These are phyloP conservation scores for Pachycephala philippinensis DNA, from an alignment of 2,113 vertebrate species.

Conservation along the genomic window DNA sequence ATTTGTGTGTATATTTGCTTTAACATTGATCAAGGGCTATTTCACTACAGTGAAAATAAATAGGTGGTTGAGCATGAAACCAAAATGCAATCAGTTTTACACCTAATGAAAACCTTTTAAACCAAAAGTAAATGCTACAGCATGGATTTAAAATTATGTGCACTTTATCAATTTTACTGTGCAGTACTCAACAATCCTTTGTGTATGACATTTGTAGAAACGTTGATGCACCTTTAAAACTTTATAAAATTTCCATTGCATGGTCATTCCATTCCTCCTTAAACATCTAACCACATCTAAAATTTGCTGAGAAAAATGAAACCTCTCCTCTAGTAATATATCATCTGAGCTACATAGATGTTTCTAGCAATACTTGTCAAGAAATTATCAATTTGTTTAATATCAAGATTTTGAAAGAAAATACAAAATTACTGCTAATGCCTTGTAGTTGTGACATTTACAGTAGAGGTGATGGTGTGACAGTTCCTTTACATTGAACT, in stretches of 20 bases:
- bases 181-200: not conserved
- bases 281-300: not conserved
- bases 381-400: not conserved
- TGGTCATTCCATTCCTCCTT: not conserved
- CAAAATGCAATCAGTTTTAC: not conserved
- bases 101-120: not conserved
- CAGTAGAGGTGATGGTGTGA: not conserved
- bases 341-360: not conserved
- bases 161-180: not conserved
- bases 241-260: not conserved
- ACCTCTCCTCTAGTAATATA: not conserved
- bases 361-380: not conserved
- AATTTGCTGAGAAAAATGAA: not conserved
- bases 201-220: not conserved
- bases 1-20: not conserved
- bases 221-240: not conserved
- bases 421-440: not conserved
- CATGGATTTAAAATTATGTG: not conserved
- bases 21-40: not conserved
- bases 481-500: not conserved
- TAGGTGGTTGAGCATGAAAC: not conserved
- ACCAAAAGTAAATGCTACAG: not conserved
- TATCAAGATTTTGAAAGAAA: not conserved
- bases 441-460: not conserved
- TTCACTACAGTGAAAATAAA: not conserved